These are phyloP conservation scores for Tenthredo scrophulariae DNA, from an alignment of 2,888 invertebrate species.

Conservation along the genomic window DNA sequence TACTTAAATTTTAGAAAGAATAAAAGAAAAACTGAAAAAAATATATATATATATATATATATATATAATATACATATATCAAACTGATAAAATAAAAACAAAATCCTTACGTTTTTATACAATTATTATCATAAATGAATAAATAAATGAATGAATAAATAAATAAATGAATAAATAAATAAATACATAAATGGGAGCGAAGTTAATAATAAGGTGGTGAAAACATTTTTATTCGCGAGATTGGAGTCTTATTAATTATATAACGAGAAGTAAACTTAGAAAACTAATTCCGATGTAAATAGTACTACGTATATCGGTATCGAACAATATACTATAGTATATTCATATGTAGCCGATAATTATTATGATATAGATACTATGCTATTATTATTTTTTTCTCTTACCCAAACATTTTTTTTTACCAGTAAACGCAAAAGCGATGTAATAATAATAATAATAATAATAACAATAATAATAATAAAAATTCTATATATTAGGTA, in stretches of 20 bases:
- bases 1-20: not conserved
- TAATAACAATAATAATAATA: constrained; percentile 61
- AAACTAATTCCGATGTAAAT: not conserved
- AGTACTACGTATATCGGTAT: not conserved
- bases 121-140: not conserved
- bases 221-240: not conserved
- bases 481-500: constrained; percentile 12
- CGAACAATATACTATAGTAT: not conserved
- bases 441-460: constrained; percentile 58
- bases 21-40: not conserved
- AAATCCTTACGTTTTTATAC: not conserved
- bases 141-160: not conserved
- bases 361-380: not conserved
- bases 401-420: constrained; percentile 53
- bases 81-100: not conserved
- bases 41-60: too few species aligned
- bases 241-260: not conserved
- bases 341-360: not conserved
- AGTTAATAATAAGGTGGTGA: not conserved
- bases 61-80: too few species aligned
- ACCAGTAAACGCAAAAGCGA: constrained; percentile 56
- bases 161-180: not conserved
- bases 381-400: not conserved
- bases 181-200: not conserved
- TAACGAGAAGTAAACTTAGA: not conserved